A percentile compares a stretch with the other conserved stretches of the same genome.
These are phyloP conservation scores for Emberiza fucata DNA, from an alignment of 2,113 vertebrate genomes.

Conservation along the genomic window DNA sequence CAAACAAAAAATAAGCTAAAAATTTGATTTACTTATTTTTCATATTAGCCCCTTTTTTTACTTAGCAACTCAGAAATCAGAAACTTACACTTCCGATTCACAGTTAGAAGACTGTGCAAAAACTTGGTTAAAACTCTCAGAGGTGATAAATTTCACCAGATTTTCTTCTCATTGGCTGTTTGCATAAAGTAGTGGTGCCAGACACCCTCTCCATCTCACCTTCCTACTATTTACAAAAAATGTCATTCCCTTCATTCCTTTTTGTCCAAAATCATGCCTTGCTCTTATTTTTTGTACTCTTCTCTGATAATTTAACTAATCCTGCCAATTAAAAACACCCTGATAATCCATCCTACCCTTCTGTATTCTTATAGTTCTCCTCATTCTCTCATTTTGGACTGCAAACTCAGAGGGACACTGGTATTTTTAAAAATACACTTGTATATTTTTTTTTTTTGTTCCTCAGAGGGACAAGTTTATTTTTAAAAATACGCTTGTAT, in stretches of 20 bases:
- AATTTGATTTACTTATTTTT: background rate
- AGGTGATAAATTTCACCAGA: background rate
- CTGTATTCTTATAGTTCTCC: background rate
- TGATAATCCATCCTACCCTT: background rate
- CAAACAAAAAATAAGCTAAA: background rate
- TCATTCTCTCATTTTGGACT: background rate
- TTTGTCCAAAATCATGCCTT: background rate
- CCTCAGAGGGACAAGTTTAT: background rate
- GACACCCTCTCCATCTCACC: background rate
- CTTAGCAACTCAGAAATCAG: background rate
- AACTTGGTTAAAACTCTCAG: background rate
- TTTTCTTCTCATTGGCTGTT: background rate
- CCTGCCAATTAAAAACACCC: background rate
- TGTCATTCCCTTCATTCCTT: background rate
- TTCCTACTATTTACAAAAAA: background rate
- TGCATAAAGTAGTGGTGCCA: background rate
- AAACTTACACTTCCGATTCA: background rate
- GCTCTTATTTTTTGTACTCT: background rate
- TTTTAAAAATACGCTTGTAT: background rate
- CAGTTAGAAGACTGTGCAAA: background rate
- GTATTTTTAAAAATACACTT: too few species aligned
- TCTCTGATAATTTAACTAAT: background rate
- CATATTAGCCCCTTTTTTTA: background rate
- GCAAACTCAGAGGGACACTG: background rate
- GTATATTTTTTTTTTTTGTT: background rate